Evolutionary conservation across 2,113 vertebrate genomes (phyloP), one percentile per base, ranked within the genome.

Genomic region (Motacilla alba): DNA sequence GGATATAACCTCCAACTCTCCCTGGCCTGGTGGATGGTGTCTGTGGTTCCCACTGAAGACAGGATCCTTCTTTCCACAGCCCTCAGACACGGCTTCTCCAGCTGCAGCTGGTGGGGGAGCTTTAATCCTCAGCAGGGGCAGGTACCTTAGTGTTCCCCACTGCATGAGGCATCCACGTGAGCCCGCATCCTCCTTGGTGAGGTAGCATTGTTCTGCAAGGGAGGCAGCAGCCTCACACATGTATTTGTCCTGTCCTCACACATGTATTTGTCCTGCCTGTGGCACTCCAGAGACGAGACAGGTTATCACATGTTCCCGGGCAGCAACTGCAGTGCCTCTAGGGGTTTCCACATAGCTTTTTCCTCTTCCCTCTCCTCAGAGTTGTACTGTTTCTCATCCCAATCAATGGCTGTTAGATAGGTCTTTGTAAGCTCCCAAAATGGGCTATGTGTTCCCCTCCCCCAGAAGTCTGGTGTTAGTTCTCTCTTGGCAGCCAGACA

Each of bases 191-290:
- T 49, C 16, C 11, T 31, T 52, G 37, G 15, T 39, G 33, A 11
- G 53, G 6, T 4, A 6, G 28, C 33, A 3, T 26, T 46, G 30
- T 41, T 46, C 30, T 62, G 53, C 28, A 26, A 12, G 31, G 68
- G 18, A 64, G 43, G 21, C 35, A 19, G 55, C 33, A 79, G 43
- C 39, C 39, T 41, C 10, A 3, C 30, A 27, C 0, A 0, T 55
- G 31, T 20, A 0, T 37, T 24, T 5, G 0, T 63, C 31, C 27
- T 74, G 35, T n/a, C 39, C 39, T 41, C 10, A 3, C 30, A 27
- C 0, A 0, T 55, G 31, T 20, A 0, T 37, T 24, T 5, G 0
- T 63, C 31, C 27, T 74, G 35, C 17, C 26, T 33, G 1, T 35
- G 44, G 59, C 13, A 18, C 16, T 47, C 2, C 15, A 35, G 46